A percentile compares a stretch with the other conserved stretches of the same genome.
phyloP scores from a whole-genome alignment of 53 echinoderm and acorn worm species.

The Actinopyga echinites region DNA sequence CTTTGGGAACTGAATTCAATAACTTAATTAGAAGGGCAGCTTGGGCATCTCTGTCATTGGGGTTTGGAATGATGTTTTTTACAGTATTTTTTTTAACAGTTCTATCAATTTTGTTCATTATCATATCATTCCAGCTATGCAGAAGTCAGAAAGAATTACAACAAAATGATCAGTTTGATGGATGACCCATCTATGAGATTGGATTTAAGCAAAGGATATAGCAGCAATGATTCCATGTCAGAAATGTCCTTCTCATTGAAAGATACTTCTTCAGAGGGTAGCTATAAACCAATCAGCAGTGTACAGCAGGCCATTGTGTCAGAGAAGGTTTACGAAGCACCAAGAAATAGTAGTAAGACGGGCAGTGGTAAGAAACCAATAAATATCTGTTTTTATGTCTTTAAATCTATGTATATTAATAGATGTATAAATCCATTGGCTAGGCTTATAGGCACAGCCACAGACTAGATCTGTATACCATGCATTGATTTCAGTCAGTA shows the following conservation, averaged over 20 bases:
- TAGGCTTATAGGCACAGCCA: too few relatives aligned
- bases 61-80: too few relatives aligned
- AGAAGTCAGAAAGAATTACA: conserved; percentile 75
- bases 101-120: too few relatives aligned
- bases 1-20: too few relatives aligned
- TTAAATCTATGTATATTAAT: neutral
- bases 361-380: neutral
- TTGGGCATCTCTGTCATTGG: too few relatives aligned
- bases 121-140: conserved; percentile 75
- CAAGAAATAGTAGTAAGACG: neutral
- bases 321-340: neutral
- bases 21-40: too few relatives aligned
- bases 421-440: neutral
- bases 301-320: neutral
- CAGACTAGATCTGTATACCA: too few relatives aligned
- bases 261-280: neutral
- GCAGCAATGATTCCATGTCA: neutral
- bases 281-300: conserved; percentile 24
- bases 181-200: conserved; percentile 71
- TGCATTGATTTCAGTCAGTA: too few relatives aligned
- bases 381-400: neutral
- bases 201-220: conserved; percentile 51
- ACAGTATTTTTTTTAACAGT: too few relatives aligned
- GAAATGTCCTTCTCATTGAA: conserved; percentile 9
- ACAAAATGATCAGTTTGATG: conserved; percentile 67